Percentiles rank a stretch among this genome's conserved stretches.
These are phyloP conservation scores for Caranx ignobilis DNA, from an alignment of 2,113 vertebrate species.

Conservation along the genomic window DNA sequence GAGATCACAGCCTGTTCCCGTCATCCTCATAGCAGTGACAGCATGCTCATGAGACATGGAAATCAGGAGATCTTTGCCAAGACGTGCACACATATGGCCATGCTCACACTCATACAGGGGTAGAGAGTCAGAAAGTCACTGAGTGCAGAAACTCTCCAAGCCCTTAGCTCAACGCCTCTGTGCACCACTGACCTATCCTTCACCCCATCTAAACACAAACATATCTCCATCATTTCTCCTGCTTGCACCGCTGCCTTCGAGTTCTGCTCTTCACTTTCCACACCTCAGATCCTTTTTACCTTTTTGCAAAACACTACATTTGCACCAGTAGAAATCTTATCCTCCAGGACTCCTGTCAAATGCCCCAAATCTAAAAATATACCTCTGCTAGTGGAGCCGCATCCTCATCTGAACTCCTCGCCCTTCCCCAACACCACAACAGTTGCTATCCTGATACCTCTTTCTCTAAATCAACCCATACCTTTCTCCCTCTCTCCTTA, in stretches of 20 bases:
- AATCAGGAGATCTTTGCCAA: constrained; percentile 15
- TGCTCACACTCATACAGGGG: not conserved
- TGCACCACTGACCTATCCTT: constrained; percentile 59
- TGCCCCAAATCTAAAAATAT: constrained; percentile 56
- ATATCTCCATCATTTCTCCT: constrained; percentile 1
- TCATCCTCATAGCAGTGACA: not conserved
- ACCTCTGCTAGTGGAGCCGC: constrained; percentile 17
- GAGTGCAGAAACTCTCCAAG: constrained; percentile 24
- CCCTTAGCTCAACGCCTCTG: constrained; percentile 26
- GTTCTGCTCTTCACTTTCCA: not conserved
- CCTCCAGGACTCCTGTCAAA: constrained; percentile 33
- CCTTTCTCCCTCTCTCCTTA: constrained; percentile 41
- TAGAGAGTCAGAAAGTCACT: not conserved
- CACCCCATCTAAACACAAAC: constrained; percentile 36
- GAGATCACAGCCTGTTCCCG: not conserved
- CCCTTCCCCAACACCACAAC: constrained; percentile 35
- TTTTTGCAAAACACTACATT: constrained; percentile 21
- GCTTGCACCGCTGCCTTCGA: not conserved
- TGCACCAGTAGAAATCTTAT: constrained; percentile 19
- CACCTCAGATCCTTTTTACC: constrained; percentile 2
- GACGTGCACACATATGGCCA: constrained; percentile 12
- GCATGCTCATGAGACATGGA: not conserved
- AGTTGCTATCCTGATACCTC: constrained; percentile 28
- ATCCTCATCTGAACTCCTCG: constrained; percentile 60
- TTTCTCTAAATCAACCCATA: constrained; percentile 16